Evolutionary conservation across 2,113 vertebrate genomes (phyloP), one percentile per base, ranked within the genome.

Genomic region (Phylloscopus trochiloides): DNA sequence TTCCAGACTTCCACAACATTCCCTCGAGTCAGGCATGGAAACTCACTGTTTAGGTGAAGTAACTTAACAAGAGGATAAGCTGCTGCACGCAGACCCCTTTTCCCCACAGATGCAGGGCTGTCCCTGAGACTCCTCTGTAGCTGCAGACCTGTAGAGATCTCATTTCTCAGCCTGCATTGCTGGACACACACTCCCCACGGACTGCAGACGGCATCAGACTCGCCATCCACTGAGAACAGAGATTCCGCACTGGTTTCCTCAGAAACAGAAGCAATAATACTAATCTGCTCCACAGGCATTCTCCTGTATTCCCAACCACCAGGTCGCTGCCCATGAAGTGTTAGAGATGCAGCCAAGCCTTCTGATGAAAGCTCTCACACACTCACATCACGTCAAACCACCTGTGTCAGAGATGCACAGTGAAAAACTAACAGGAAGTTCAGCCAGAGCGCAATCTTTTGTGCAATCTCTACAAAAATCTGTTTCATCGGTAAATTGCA

Each of bases 231-330:
- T 32, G 81, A n/a, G 71, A 83, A 36, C 38, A 32, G 29, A 72
- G 70, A 95, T 96, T 94, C 93, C 85, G 0, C 28, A 0, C 8
- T 40, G 55, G 95, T 97, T 80, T 94, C 96, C 95, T 63, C 90
- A 89, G 96, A 55, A 95, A 96, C 94, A 88, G 82, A 79, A 79
- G 90, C 80, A 84, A 3, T 72, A 87, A 62, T 10, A 89, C 76
- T 63, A n/a, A 86, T 92, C 91, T 79, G 61, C 68, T 75, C 68
- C 63, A 58, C 4, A 68, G 86, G 79, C 71, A 63, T 76, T 61
- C 86, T 75, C 79, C 82, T n/a, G 47, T 61, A 82, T 57, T 45
- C 5, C 4, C 48, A 71, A 70, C 32, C 88, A 47, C 17, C 42
- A 58, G 38, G 29, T 24, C 8, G 3, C 55, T 84, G 83, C 72